These are phyloP conservation scores for Hydrochoerus hydrochaeris DNA, from an alignment of 2,113 vertebrate genomes.

Conservation along the genomic window DNA sequence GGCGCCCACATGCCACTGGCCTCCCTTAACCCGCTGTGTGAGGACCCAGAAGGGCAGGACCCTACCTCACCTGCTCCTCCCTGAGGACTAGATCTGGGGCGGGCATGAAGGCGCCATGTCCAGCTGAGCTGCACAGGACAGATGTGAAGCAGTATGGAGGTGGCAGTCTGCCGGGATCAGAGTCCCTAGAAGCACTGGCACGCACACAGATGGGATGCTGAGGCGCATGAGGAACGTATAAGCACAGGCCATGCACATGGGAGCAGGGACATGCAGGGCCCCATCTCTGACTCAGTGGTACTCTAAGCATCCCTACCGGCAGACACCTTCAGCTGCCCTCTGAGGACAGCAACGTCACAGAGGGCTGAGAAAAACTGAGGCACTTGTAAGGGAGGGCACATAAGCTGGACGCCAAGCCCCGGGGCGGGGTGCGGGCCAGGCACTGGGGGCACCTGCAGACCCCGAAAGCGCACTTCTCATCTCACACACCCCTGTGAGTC, in stretches of 20 bases:
- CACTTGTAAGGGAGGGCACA: neutral
- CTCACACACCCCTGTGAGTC: neutral
- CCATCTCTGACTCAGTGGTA: fast-evolving
- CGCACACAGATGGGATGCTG: neutral
- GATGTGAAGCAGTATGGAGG: neutral
- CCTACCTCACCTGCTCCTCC: neutral
- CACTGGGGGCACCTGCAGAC: neutral
- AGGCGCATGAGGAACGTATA: fast-evolving
- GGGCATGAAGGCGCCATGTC: fast-evolving
- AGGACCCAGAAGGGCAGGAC: neutral
- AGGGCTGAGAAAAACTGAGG: neutral
- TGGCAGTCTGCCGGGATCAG: neutral
- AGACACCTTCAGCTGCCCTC: neutral
- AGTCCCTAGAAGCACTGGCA: neutral
- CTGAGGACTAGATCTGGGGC: fast-evolving
- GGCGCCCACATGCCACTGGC: neutral
- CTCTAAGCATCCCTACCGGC: fast-evolving
- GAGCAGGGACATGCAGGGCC: fast-evolving
- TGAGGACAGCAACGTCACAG: neutral
- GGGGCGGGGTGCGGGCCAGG: neutral
- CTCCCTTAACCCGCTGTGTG: fast-evolving
- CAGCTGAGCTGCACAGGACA: neutral
- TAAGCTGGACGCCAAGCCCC: fast-evolving
- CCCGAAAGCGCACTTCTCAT: neutral
- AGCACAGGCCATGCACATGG: neutral